Evolutionary conservation across 1,140 invertebrate genomes (phyloP).

Genomic region (Drosophila lacteicornis): DNA sequence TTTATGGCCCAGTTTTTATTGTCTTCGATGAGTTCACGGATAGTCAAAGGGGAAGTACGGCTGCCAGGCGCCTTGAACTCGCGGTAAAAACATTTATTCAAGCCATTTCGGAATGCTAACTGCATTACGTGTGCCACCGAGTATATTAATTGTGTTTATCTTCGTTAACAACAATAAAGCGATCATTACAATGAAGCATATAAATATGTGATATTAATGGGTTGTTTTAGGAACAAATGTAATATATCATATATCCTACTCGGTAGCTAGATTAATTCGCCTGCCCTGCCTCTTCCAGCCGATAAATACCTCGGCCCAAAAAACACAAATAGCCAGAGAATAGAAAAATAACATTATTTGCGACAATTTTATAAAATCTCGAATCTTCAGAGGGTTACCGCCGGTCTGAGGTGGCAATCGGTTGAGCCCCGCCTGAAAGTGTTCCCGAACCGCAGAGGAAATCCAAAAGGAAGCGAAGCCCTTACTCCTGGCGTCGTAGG

Average conservation of each 20-base stretch:
- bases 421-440: not conserved
- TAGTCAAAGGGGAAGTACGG: slow-evolving; percentile 4
- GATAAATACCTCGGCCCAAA: not conserved
- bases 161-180: slow-evolving; percentile 9
- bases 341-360: fast-evolving
- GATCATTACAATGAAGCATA: slow-evolving; percentile 5
- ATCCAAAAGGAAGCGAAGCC: not conserved
- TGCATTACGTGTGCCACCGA: not conserved
- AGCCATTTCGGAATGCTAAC: not conserved
- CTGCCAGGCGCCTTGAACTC: slow-evolving; percentile 15
- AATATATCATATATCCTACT: too few relatives aligned
- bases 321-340: not conserved
- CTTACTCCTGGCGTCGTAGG: not conserved
- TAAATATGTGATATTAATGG: not conserved
- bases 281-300: not conserved
- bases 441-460: not conserved
- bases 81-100: slow-evolving; percentile 25
- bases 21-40: slow-evolving; percentile 35
- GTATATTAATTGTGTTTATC: slow-evolving; percentile 7
- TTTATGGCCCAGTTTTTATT: slow-evolving; percentile 67
- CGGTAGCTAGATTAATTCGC: not conserved
- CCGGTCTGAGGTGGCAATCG: not conserved
- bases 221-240: too few relatives aligned
- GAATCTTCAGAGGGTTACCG: not conserved
- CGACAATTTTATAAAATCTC: not conserved